Evolutionary conservation across 1,140 invertebrate genomes (phyloP).

Genomic region (Zaprionus africanus): DNA sequence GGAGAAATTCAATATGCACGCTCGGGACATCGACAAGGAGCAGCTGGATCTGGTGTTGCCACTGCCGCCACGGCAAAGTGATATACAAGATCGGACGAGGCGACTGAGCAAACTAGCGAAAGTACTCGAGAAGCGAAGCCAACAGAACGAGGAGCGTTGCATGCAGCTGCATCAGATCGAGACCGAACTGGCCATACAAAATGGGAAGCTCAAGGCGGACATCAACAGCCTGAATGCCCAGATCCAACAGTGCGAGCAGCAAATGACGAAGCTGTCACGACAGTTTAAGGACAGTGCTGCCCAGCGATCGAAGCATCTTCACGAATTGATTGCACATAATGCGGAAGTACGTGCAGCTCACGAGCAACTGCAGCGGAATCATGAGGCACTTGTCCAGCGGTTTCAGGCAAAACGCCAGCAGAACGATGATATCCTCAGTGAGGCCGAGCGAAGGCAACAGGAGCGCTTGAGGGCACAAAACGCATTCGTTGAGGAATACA

Average conservation of each 20-base stretch:
- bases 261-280: conserved; percentile 28
- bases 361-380: conserved; percentile 11
- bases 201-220: conserved; percentile 20
- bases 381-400: background rate
- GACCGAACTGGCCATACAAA: conserved; percentile 3
- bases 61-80: conserved; percentile 33
- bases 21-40: conserved; percentile 37
- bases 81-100: conserved; percentile 31
- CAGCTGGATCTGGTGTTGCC: conserved; percentile 49
- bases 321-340: conserved; percentile 24
- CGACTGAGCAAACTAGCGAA: conserved; percentile 26
- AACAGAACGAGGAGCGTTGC: conserved; percentile 18
- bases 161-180: conserved; percentile 39
- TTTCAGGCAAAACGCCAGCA: background rate
- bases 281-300: conserved; percentile 10
- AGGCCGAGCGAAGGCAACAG: conserved; percentile 50
- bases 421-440: conserved; percentile 35
- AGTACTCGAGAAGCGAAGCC: conserved; percentile 28
- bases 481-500: conserved; percentile 32
- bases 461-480: conserved; percentile 26
- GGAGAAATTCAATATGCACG: conserved; percentile 59
- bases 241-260: conserved; percentile 15
- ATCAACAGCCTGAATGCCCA: conserved; percentile 6
- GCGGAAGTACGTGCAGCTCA: background rate
- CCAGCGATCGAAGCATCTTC: conserved; percentile 14